A percentile compares a stretch with the other conserved stretches of the same genome.
These are phyloP conservation scores for Pseudois nayaur DNA, from an alignment of 2,113 vertebrate species.

Conservation along the genomic window DNA sequence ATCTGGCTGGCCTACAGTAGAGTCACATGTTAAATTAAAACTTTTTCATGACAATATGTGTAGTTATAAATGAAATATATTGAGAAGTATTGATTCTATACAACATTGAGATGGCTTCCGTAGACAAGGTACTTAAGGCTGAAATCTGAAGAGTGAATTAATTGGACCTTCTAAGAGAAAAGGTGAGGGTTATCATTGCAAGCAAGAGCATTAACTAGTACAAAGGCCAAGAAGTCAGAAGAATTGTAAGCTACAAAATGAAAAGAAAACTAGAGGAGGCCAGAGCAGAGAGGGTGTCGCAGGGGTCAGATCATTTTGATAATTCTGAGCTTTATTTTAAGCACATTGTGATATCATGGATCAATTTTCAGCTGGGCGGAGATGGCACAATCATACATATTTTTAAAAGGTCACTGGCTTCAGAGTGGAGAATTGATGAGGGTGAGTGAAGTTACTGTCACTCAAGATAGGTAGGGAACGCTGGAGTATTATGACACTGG, in stretches of 20 bases:
- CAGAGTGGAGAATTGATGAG: neutral
- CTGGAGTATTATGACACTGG: neutral
- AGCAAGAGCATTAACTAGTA: neutral
- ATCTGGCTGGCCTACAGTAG: neutral
- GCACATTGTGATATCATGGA: neutral
- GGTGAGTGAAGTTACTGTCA: neutral
- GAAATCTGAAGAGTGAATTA: neutral
- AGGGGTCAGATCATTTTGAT: neutral
- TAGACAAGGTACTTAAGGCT: neutral
- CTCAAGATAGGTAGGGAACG: neutral
- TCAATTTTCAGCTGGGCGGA: neutral
- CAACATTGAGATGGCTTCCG: neutral
- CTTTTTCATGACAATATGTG: neutral
- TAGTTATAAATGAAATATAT: neutral
- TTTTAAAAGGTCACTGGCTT: constrained; percentile 7
- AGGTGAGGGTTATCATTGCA: neutral
- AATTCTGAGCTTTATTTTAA: neutral
- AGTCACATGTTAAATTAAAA: neutral
- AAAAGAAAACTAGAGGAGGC: neutral
- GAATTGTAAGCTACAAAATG: neutral
- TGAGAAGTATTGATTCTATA: neutral
- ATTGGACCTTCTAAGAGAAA: neutral
- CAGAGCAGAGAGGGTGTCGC: neutral
- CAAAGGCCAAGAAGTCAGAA: neutral
- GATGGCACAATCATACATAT: neutral